phyloP scores from a whole-genome alignment of 2,113 vertebrate species.

The Hemicordylus capensis region DNA sequence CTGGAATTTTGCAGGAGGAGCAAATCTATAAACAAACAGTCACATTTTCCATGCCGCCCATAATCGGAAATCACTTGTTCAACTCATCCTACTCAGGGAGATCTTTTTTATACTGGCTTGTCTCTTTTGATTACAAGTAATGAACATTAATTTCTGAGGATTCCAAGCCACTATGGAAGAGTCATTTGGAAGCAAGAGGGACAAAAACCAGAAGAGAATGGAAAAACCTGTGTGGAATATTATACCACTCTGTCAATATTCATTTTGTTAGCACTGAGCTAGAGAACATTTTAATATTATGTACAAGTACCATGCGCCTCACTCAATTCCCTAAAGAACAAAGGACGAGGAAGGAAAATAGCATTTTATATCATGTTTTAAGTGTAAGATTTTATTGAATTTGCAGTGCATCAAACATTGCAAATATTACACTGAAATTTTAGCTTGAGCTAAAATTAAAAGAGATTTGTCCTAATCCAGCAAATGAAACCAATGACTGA shows the following conservation, averaged over 20 bases:
- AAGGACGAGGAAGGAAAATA: not conserved
- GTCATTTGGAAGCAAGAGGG: slow-evolving; percentile 1
- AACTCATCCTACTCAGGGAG: not conserved
- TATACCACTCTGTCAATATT: slow-evolving; percentile 38
- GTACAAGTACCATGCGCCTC: slow-evolving; percentile 20
- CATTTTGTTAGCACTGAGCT: slow-evolving; percentile 26
- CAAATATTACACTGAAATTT: slow-evolving; percentile 40
- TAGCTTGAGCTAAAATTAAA: slow-evolving; percentile 50
- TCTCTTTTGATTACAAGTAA: slow-evolving; percentile 39
- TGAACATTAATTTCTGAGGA: slow-evolving; percentile 13
- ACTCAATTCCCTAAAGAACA: not conserved
- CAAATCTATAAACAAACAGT: slow-evolving; percentile 44
- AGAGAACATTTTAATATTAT: slow-evolving; percentile 49
- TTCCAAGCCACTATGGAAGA: slow-evolving; percentile 14
- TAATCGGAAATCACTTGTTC: not conserved
- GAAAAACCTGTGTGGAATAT: not conserved
- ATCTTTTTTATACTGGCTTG: not conserved
- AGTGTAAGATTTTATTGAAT: slow-evolving; percentile 59
- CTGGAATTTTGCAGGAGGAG: slow-evolving; percentile 57
- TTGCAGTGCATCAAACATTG: slow-evolving; percentile 36
- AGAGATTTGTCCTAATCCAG: slow-evolving; percentile 18
- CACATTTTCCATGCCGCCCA: slow-evolving; percentile 8
- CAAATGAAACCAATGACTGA: slow-evolving; percentile 5
- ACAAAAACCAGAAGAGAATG: not conserved
- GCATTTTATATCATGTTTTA: slow-evolving; percentile 45